Evolutionary conservation across 2,113 vertebrate genomes (phyloP), one percentile per base, ranked within the genome.

Genomic region (Triplophysa dalaica): DNA sequence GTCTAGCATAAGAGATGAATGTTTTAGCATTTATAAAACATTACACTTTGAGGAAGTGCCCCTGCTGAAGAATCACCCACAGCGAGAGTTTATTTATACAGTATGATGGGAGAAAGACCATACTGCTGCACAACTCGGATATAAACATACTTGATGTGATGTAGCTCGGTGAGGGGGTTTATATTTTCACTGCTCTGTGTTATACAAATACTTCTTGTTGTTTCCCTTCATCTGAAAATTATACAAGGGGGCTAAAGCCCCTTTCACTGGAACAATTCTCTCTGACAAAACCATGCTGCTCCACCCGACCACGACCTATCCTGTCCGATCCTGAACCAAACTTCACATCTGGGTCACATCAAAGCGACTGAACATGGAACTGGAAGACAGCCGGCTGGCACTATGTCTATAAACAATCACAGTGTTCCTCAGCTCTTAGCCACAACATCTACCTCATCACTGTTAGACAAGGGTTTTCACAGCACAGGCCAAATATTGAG

Each of bases 171-270:
- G 22, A 50, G 41, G 22, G 50, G 19, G 77, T 24, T 68, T 60
- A 68, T 19, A 62, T 70, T 80, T 65, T 65, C 19, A 67, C 29
- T 43, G n/a, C 54, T 66, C 17, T 76, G 74, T 61, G 70, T 75
- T 11, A 29, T 21, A 16, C 22, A 64, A 67, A 76, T 13, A 83
- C 64, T 29, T 60, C 8, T 16, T 74, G 62, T 43, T 48, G 52
- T 45, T 58, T 33, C 24, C 33, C 38, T 38, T 67, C 26, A 11
- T 2, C 10, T 68, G 65, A 78, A 78, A 78, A 26, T 33, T 16
- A 21, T 21, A 43, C n/a, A 77, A 63, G 74, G 58, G 60, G 67
- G 68, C 63, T 79, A 72, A 78, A 56, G 22, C 45, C 67, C 81
- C 70, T 70, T 16, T 65, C 48, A 7, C 48, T 12, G 43, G 38